These are phyloP conservation scores for Stenchaetothrips biformis DNA, from an alignment of 2,888 invertebrate species.

Conservation along the genomic window DNA sequence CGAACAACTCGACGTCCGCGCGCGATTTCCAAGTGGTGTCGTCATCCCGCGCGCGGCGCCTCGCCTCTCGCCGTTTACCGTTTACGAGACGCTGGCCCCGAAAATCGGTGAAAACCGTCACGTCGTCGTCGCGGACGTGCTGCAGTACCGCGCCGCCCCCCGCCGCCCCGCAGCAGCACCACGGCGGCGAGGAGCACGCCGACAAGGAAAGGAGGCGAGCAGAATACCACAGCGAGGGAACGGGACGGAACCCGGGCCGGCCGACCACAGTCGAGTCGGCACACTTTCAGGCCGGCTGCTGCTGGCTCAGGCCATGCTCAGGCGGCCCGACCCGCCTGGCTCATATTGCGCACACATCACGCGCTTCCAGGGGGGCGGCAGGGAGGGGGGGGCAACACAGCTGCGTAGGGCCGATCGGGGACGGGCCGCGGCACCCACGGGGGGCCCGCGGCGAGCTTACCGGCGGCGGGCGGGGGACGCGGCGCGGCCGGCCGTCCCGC, in stretches of 20 bases:
- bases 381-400: neutral
- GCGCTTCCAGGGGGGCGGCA: neutral
- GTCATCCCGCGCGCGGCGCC: too few species aligned
- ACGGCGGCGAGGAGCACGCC: neutral
- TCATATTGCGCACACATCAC: slow-evolving; percentile 24
- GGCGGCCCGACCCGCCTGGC: neutral
- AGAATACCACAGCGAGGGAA: neutral
- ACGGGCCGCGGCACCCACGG: neutral
- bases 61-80: too few species aligned
- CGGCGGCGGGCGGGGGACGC: too few species aligned
- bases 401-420: neutral
- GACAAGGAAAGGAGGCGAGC: neutral
- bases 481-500: too few species aligned
- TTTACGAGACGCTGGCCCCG: too few species aligned
- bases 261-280: neutral
- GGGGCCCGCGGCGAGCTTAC: neutral
- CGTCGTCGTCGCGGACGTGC: too few species aligned
- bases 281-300: neutral
- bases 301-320: neutral
- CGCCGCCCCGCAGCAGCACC: neutral
- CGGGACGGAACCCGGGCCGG: neutral
- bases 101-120: too few species aligned
- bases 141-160: too few species aligned
- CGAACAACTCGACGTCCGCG: too few species aligned
- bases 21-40: too few species aligned